Percentiles rank a stretch among this genome's conserved stretches.
Evolutionary conservation across 2,888 invertebrate genomes (phyloP).

Genomic region (Isoperla grammatica): DNA sequence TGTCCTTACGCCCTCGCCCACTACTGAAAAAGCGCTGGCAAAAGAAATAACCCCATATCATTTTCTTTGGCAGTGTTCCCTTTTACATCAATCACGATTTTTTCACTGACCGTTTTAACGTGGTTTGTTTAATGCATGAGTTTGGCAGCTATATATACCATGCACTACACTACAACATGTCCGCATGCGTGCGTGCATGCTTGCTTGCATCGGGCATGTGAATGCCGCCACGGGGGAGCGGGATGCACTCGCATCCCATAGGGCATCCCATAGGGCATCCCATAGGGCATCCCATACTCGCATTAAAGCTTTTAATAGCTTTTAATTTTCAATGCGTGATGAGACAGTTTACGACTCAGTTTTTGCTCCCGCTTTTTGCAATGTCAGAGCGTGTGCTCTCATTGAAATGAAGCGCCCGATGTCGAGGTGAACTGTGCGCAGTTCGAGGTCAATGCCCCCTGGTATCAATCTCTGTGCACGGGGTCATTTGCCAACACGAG

Average conservation of each 20-base stretch:
- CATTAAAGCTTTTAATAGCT: neutral
- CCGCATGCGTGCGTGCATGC: neutral
- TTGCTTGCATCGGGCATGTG: neutral
- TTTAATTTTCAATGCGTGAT: conserved; percentile 3
- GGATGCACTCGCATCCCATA: neutral
- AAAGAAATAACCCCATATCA: neutral
- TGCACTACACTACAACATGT: neutral
- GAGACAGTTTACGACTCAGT: neutral
- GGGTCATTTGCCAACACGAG: conserved; percentile 10
- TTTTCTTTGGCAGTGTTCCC: too few species aligned
- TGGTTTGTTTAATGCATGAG: neutral
- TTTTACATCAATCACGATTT: conserved; percentile 7
- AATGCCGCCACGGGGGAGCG: neutral
- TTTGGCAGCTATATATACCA: neutral
- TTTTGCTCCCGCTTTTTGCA: neutral
- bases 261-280: too few species aligned
- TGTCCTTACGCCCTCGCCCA: neutral
- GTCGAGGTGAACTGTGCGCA: conserved; percentile 7
- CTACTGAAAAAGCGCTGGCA: neutral
- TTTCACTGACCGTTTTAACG: conserved; percentile 12
- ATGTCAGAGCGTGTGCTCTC: conserved; percentile 3
- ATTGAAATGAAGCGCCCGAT: conserved; percentile 7
- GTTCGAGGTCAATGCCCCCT: neutral
- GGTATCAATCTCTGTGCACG: conserved; percentile 8
- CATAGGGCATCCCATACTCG: neutral